A percentile compares a stretch with the other conserved stretches of the same genome.
Evolutionary conservation across 1,140 invertebrate genomes (phyloP).

Genomic region (Cotesia vestalis): DNA sequence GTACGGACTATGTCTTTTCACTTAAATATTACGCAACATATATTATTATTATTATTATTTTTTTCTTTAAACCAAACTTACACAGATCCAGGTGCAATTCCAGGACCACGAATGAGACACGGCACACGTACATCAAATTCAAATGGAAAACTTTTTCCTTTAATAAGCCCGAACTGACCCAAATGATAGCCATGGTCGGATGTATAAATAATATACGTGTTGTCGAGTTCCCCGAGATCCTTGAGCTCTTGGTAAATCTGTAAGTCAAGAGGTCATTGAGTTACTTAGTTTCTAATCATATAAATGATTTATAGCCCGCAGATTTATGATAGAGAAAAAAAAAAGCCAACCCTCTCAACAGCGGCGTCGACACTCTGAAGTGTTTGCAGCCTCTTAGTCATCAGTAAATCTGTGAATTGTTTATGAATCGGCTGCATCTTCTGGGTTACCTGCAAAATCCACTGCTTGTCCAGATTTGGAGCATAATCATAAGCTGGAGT

Average conservation of each 20-base stretch:
- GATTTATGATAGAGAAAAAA: slow-evolving; percentile 1
- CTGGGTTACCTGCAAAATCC: slow-evolving; percentile 92
- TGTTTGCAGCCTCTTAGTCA: slow-evolving; percentile 98
- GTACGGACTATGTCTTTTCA: background rate
- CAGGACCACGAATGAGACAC: slow-evolving; percentile 92
- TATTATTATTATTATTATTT: too few relatives aligned
- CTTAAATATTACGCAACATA: too few relatives aligned
- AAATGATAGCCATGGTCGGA: slow-evolving; percentile 99
- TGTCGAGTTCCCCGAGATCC: slow-evolving; percentile 87
- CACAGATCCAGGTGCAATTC: slow-evolving; percentile 86
- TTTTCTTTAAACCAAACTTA: slow-evolving; percentile 67
- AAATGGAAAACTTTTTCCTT: slow-evolving; percentile 98
- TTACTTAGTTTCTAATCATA: background rate
- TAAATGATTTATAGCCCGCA: background rate
- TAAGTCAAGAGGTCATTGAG: background rate
- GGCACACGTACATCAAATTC: slow-evolving; percentile 99
- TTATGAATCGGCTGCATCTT: slow-evolving; percentile 95
- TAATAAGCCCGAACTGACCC: slow-evolving; percentile 96
- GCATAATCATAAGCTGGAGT: slow-evolving; percentile 97
- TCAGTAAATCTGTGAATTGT: slow-evolving; percentile 93
- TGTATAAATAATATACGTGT: slow-evolving; percentile 97
- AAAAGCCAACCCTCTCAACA: slow-evolving; percentile 70
- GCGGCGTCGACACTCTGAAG: slow-evolving; percentile 92
- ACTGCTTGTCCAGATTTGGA: slow-evolving; percentile 98
- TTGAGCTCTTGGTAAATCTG: slow-evolving; percentile 87